Evolutionary conservation across 1,140 invertebrate genomes (phyloP).

Genomic region (Asobara japonica): DNA sequence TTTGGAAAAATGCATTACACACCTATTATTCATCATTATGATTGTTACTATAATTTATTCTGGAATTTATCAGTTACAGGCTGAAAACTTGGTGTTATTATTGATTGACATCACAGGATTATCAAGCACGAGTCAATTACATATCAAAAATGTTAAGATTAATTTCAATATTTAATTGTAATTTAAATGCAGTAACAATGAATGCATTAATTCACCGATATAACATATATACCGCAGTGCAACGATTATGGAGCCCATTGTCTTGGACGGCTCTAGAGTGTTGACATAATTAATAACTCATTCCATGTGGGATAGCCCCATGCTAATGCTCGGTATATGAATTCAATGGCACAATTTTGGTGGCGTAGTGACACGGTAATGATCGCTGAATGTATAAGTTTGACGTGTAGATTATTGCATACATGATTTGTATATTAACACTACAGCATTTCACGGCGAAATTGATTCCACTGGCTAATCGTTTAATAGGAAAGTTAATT

Average conservation of each 20-base stretch:
- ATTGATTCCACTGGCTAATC: no score
- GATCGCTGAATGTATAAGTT: background rate
- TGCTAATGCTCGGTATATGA: background rate
- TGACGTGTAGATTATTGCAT: background rate
- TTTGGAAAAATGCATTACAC: no score
- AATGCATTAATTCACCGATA: background rate
- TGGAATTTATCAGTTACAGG: no score
- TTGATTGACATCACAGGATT: no score
- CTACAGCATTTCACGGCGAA: no score
- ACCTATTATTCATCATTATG: no score
- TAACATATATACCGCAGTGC: background rate
- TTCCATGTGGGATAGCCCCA: background rate
- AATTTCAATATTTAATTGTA: background rate
- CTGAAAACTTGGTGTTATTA: no score
- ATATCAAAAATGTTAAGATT: background rate
- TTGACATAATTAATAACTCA: slow-evolving; percentile 4
- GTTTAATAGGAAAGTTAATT: no score
- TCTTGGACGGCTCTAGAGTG: background rate
- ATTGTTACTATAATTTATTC: no score
- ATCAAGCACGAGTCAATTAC: background rate
- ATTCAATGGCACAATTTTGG: background rate
- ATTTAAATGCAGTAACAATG: background rate
- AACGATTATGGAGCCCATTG: background rate
- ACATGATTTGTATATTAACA: no score
- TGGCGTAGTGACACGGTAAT: background rate